Percentiles rank a stretch among this genome's conserved stretches.
These are phyloP conservation scores for Vulpes lagopus DNA, from an alignment of 2,113 vertebrate genomes.

Conservation along the genomic window DNA sequence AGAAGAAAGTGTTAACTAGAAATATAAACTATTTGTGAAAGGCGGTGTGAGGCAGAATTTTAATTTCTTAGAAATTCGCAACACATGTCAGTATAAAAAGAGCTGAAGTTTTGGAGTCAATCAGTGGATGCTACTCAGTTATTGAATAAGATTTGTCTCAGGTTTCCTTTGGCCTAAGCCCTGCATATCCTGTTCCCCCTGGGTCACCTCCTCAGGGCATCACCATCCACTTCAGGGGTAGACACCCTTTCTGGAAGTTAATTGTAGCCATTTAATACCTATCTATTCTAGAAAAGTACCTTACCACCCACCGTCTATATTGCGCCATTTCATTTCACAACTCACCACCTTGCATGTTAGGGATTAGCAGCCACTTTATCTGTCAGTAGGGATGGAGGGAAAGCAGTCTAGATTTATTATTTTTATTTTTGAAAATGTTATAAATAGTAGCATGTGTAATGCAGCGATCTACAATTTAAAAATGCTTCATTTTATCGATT, in stretches of 20 bases:
- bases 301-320: neutral
- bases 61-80: neutral
- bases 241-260: neutral
- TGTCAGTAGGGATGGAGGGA: rapidly evolving
- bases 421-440: neutral
- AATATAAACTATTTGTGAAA: neutral
- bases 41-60: neutral
- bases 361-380: neutral
- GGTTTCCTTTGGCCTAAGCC: rapidly evolving
- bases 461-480: neutral
- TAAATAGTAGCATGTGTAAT: neutral
- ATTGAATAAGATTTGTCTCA: neutral
- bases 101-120: neutral
- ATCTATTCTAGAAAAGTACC: neutral
- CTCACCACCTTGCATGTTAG: rapidly evolving
- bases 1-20: neutral
- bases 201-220: rapidly evolving
- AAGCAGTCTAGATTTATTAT: neutral
- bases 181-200: rapidly evolving
- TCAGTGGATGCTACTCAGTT: neutral
- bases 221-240: rapidly evolving
- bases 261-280: neutral
- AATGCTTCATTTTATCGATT: neutral
- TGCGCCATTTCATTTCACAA: neutral
- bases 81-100: neutral